These are phyloP conservation scores for Lithobius niger DNA, from an alignment of 1,140 invertebrate genomes.

Conservation along the genomic window DNA sequence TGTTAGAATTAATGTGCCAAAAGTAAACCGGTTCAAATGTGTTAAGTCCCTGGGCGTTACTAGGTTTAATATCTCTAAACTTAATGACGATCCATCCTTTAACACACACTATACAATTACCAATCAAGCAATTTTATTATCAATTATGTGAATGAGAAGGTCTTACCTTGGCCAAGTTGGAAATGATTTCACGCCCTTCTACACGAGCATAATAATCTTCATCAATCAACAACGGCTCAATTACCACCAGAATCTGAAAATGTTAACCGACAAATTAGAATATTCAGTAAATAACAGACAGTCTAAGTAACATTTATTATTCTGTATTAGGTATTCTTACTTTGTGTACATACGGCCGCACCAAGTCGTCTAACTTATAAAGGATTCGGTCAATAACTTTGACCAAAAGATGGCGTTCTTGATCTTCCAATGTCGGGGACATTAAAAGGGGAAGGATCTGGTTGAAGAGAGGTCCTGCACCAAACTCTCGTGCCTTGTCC, in stretches of 20 bases:
- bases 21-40: no score
- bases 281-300: slow-evolving; percentile 8
- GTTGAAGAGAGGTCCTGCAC: slow-evolving; percentile 95
- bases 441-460: slow-evolving; percentile 96
- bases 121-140: background rate
- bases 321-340: no score
- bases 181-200: slow-evolving; percentile 98
- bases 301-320: slow-evolving; percentile 4
- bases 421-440: slow-evolving; percentile 98
- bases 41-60: no score
- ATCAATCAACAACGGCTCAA: slow-evolving; percentile 96
- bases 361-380: slow-evolving; percentile 97
- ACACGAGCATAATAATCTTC: slow-evolving; percentile 99
- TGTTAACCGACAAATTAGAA: slow-evolving; percentile 17
- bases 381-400: slow-evolving; percentile 98
- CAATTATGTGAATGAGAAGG: background rate
- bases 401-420: slow-evolving; percentile 97
- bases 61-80: no score
- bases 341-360: slow-evolving; percentile 98
- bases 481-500: slow-evolving; percentile 95
- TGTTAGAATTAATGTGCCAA: no score
- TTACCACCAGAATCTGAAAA: slow-evolving; percentile 83
- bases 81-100: no score
- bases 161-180: slow-evolving; percentile 81
- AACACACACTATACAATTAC: no score